phyloP scores from a whole-genome alignment of 2,888 invertebrate species.

The Diploptera punctata region DNA sequence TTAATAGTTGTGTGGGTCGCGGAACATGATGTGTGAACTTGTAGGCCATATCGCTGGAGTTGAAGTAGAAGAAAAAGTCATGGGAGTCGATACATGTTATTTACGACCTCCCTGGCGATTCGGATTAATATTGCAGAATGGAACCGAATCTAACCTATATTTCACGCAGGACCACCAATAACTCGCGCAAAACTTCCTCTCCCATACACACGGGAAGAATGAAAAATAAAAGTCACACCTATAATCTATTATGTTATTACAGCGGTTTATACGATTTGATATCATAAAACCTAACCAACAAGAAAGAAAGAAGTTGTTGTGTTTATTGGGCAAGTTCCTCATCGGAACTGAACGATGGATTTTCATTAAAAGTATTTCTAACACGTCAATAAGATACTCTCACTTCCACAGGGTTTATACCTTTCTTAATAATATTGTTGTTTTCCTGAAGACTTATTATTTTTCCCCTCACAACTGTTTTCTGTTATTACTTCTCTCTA shows the following conservation, averaged over 20 bases:
- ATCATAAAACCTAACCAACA: conserved; percentile 24
- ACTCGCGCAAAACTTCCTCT: neutral
- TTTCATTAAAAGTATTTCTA: neutral
- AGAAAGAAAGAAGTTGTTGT: neutral
- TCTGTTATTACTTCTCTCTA: too few relatives aligned
- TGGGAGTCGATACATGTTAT: neutral
- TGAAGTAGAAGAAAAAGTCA: neutral
- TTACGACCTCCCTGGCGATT: neutral
- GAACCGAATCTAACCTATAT: neutral
- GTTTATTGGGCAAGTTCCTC: conserved; percentile 8
- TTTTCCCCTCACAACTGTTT: too few relatives aligned
- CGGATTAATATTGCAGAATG: neutral
- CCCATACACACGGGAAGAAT: conserved; percentile 23
- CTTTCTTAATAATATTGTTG: too few relatives aligned
- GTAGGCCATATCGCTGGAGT: too few relatives aligned
- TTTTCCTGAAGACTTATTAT: too few relatives aligned
- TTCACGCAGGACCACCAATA: neutral
- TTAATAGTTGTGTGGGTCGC: too few relatives aligned
- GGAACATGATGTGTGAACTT: too few relatives aligned
- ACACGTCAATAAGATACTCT: too few relatives aligned
- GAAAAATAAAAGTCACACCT: conserved; percentile 27
- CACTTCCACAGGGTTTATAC: too few relatives aligned
- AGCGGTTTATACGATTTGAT: conserved; percentile 24
- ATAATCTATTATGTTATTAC: conserved; percentile 32
- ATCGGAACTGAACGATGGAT: neutral